These are phyloP conservation scores for Onychorhynchus coronatus DNA, from an alignment of 2,113 vertebrate genomes.

Conservation along the genomic window DNA sequence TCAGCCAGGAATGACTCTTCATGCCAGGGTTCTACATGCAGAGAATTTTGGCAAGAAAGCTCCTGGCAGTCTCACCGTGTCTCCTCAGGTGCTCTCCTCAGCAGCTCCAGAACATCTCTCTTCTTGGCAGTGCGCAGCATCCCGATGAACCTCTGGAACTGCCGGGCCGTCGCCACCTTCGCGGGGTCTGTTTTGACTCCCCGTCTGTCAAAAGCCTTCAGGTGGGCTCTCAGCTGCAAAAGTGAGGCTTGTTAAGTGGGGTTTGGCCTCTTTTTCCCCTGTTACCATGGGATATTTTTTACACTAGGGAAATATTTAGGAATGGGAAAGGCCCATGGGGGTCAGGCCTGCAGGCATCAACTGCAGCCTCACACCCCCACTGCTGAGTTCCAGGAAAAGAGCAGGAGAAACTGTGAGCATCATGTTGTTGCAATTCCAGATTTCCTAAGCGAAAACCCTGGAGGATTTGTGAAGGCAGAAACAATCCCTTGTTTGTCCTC, in stretches of 20 bases:
- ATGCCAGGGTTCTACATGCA: fast-evolving
- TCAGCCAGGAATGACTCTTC: neutral
- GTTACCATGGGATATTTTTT: fast-evolving
- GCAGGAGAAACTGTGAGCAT: neutral
- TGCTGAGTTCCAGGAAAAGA: neutral
- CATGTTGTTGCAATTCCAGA: neutral
- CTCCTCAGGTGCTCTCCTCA: neutral
- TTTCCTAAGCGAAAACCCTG: neutral
- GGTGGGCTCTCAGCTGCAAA: conserved; percentile 57
- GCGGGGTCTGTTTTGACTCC: neutral
- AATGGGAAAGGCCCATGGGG: neutral
- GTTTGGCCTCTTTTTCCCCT: neutral
- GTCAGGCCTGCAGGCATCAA: neutral
- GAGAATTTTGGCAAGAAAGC: neutral
- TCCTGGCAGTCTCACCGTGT: conserved; percentile 39
- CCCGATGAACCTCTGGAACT: conserved; percentile 55
- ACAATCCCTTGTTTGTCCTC: neutral
- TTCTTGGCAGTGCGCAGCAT: conserved; percentile 53
- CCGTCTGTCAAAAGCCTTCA: conserved; percentile 28
- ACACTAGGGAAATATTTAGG: neutral
- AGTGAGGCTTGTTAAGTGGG: neutral
- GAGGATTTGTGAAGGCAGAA: neutral
- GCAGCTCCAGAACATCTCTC: conserved; percentile 56
- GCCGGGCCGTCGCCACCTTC: neutral
- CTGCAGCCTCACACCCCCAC: neutral